A percentile compares a stretch with the other conserved stretches of the same genome.
Conservation (phyloP, 2,113 vertebrate species). For the Mesitornis unicolor region DNA sequence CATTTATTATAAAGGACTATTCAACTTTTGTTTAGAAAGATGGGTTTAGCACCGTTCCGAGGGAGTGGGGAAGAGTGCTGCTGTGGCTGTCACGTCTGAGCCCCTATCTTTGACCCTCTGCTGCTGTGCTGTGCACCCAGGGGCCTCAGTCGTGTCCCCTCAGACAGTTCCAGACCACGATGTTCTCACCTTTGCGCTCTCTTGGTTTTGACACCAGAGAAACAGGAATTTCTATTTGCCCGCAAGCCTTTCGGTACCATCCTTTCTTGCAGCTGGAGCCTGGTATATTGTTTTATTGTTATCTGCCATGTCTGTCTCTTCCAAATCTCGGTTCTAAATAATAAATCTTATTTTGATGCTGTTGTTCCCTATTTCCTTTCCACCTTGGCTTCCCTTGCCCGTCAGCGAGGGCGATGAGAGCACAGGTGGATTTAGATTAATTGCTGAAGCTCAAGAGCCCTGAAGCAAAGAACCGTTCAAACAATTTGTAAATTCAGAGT, state of each 20-base stretch:
- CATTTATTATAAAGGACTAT: background rate
- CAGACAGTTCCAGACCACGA: background rate
- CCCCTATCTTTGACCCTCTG: background rate
- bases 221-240: background rate
- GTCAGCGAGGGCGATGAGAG: background rate
- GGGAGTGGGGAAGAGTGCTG: background rate
- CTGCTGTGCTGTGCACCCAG: background rate
- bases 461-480: background rate
- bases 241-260: background rate
- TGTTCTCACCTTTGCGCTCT: background rate
- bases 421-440: rapidly evolving
- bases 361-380: constrained; percentile 34
- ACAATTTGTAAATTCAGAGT: background rate
- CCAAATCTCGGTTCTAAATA: constrained; percentile 17
- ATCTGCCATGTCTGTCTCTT: constrained; percentile 49
- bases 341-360: constrained; percentile 61
- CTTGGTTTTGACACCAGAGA: background rate
- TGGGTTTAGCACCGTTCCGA: background rate
- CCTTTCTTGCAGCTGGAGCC: background rate
- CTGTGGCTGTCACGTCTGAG: background rate
- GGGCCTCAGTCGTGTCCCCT: background rate
- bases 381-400: background rate
- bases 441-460: background rate
- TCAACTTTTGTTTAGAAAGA: background rate
- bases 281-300: background rate